Base-by-base conservation (phyloP, 2,797 vertebrate species). In the Cercopithecus hamlyni region DNA sequence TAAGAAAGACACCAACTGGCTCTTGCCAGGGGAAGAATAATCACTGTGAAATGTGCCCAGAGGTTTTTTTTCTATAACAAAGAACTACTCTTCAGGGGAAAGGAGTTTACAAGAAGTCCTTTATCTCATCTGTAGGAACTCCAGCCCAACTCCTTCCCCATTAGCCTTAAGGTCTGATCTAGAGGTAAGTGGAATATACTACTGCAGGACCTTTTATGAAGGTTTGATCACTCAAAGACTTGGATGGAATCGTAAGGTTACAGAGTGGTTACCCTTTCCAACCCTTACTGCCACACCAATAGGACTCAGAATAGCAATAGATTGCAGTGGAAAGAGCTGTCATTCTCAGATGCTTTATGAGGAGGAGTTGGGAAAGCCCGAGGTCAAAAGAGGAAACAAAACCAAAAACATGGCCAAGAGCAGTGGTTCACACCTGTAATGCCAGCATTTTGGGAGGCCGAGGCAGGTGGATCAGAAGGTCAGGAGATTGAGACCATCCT, bases 111-210 rank as follows among this genome's bases (percentile, higher is more conserved):
- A 64, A 57, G 73, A 48, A 19, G 30, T 64, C 30, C 4, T 33
- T 20, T 26, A 30, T 61, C 11, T n/a, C 15, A 19, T 27, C n/a
- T 43, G 8, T 4, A 30, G 17, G 58, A 24, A 20, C 26, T 39
- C 58, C 2, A 58, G 20, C 19, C 70, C 5, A 45, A 4, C 11
- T 43, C 8, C 17, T 58, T 36, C 7, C 4, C 10, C 0, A 0
- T 36, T 10, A 41, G 24, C 14, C 4, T 7, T 30, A 4, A 1
- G 7, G 13, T 27, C 24, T n/a, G 41, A 17, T 3, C 22, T 22
- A 70, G 1, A 7, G 3, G 2, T 6, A 0, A 2, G 1, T 17
- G 20, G 43, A 2, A n/a, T 30, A 1, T 1, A 45, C 9, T 1
- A 12, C 7, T 17, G 10, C 1, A 26, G 75, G 33, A 15, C 1